Conservation (phyloP, 37 sponge, comb jelly and placozoan genomes). For the Oscarella lobularis region DNA sequence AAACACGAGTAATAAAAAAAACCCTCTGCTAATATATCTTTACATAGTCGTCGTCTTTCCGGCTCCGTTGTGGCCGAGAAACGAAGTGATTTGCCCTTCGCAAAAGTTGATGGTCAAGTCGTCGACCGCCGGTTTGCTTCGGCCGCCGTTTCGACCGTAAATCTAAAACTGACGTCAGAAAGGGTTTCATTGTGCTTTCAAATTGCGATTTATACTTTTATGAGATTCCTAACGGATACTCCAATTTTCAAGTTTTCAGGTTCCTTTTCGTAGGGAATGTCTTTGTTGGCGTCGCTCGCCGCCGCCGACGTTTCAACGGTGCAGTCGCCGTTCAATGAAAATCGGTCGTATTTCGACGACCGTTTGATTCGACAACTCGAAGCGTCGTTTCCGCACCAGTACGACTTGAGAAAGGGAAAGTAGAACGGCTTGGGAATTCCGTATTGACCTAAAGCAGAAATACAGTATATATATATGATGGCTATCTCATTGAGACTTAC, state of each 20-base stretch:
- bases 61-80: constrained; percentile 97
- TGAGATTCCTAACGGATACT: neutral
- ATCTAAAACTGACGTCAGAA: constrained; percentile 49
- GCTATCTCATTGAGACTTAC: constrained; percentile 10
- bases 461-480: neutral
- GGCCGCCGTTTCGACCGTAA: constrained; percentile 30
- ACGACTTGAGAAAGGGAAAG: constrained; percentile 54
- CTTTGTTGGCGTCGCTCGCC: too few relatives aligned
- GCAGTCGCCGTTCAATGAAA: too few relatives aligned
- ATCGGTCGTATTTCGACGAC: too few relatives aligned
- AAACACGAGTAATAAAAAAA: neutral
- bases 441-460: constrained; percentile 16
- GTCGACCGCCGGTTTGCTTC: constrained; percentile 17
- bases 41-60: constrained; percentile 96
- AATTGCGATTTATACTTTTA: neutral
- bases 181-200: constrained; percentile 9
- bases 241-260: neutral
- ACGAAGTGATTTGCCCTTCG: constrained; percentile 88
- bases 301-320: too few relatives aligned
- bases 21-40: neutral
- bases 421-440: constrained; percentile 83
- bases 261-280: too few relatives aligned
- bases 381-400: constrained; percentile 2
- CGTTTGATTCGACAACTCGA: too few relatives aligned
- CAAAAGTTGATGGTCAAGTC: constrained; percentile 71